Percentiles rank a stretch among this genome's conserved stretches.
phyloP scores from a whole-genome alignment of 1,140 invertebrate species.

The Pogonomyrmex barbatus region DNA sequence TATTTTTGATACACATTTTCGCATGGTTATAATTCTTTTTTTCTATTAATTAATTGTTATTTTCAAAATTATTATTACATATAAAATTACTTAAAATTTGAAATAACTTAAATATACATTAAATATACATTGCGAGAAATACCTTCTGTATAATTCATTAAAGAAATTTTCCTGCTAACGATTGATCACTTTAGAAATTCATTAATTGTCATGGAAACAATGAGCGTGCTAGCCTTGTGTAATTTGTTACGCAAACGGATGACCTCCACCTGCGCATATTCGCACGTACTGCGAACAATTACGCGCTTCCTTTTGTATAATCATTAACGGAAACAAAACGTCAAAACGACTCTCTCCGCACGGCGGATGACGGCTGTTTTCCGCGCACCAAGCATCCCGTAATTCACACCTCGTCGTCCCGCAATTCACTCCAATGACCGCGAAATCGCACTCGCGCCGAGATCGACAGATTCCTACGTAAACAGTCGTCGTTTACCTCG shows the following conservation, averaged over 20 bases:
- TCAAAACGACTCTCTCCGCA: neutral
- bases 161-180: neutral
- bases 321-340: constrained; percentile 26
- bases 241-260: neutral
- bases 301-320: constrained; percentile 17
- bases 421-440: constrained; percentile 2
- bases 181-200: neutral
- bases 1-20: neutral
- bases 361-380: neutral
- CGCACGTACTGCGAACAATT: neutral
- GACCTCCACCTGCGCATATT: neutral
- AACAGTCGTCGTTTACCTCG: constrained; percentile 33
- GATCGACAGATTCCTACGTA: neutral
- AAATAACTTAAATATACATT: neutral
- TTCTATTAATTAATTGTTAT: neutral
- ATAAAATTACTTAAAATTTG: neutral
- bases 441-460: neutral
- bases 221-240: neutral
- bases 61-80: neutral
- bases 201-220: neutral
- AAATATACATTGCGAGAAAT: neutral
- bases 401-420: constrained; percentile 8
- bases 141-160: neutral
- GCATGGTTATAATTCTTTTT: neutral
- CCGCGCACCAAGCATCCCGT: neutral